Conservation (phyloP, 2,797 vertebrate genomes). For the Ptychobarbus kaznakovi region DNA sequence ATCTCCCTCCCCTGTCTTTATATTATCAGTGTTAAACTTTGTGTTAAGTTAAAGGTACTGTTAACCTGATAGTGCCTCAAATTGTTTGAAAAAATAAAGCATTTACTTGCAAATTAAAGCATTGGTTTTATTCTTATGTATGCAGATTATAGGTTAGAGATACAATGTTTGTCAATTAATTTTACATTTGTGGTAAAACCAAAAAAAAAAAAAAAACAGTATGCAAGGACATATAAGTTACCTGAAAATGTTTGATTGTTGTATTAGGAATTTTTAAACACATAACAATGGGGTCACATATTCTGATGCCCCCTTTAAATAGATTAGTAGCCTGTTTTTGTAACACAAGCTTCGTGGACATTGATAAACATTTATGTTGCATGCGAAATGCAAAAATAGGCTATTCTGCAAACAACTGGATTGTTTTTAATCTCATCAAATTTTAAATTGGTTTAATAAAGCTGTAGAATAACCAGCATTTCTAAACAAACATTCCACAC, state of each 20-base stretch:
- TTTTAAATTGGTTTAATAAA: too few species aligned
- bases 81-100: not conserved
- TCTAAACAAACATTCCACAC: too few species aligned
- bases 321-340: not conserved
- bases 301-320: not conserved
- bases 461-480: too few species aligned
- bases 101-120: too few species aligned
- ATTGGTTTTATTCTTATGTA: not conserved
- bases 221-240: not conserved
- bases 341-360: not conserved
- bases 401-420: too few species aligned
- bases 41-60: not conserved
- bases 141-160: not conserved
- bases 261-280: not conserved
- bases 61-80: not conserved
- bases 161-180: not conserved
- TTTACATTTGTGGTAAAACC: not conserved
- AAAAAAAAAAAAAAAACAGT: not conserved
- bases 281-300: not conserved
- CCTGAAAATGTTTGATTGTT: not conserved
- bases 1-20: too few species aligned
- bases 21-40: too few species aligned
- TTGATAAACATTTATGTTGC: not conserved
- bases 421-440: too few species aligned
- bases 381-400: too few species aligned